Conservation (phyloP, 2,113 vertebrate species). For the Haemorhous mexicanus region DNA sequence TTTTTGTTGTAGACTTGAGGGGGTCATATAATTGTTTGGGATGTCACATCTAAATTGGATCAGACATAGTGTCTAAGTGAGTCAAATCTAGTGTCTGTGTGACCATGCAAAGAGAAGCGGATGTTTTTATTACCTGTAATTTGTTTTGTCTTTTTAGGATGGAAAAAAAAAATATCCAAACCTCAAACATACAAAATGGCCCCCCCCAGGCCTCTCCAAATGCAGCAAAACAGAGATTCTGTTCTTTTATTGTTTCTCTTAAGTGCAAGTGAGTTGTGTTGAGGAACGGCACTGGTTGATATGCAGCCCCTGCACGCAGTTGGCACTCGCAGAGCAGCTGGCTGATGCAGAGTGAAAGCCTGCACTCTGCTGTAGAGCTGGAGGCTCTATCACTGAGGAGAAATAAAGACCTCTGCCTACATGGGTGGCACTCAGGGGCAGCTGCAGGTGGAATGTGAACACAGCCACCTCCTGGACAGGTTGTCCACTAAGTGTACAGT, state of each 20-base stretch:
- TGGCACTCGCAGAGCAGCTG: neutral
- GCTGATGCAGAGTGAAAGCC: neutral
- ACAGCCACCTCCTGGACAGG: neutral
- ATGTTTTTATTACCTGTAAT: neutral
- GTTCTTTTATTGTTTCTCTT: neutral
- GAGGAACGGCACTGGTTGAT: neutral
- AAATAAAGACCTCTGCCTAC: neutral
- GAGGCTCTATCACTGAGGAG: neutral
- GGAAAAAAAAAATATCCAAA: neutral
- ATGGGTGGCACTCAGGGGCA: neutral
- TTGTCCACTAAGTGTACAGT: neutral
- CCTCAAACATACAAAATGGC: neutral
- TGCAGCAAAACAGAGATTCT: neutral
- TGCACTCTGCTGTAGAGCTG: constrained; percentile 13
- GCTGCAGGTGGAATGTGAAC: neutral
- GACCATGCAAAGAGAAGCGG: neutral
- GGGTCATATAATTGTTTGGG: neutral
- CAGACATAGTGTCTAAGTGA: neutral
- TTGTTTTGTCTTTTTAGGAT: neutral
- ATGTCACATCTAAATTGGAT: neutral
- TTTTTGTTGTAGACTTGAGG: neutral
- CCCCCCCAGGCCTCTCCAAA: neutral
- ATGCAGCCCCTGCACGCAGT: neutral
- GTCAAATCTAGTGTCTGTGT: neutral
- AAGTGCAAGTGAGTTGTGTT: neutral